Evolutionary conservation across 2,888 invertebrate species (phyloP).

Genomic region (Andrena hattorfiana): DNA sequence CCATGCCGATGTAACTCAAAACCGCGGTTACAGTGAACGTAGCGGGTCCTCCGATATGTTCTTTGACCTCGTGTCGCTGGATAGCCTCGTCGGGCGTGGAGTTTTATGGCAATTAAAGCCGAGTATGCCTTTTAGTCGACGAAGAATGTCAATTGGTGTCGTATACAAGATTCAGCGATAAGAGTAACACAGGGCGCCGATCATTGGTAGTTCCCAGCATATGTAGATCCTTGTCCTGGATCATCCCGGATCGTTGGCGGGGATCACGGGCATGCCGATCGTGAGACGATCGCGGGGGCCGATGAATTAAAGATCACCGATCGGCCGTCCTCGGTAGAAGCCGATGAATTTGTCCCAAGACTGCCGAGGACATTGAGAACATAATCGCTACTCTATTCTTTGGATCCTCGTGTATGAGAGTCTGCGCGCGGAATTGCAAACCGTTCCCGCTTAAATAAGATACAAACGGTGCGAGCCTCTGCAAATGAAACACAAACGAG

Average conservation of each 20-base stretch:
- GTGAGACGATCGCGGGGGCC: slow-evolving; percentile 75
- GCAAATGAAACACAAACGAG: slow-evolving; percentile 5
- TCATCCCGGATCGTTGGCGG: slow-evolving; percentile 72
- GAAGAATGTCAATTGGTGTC: slow-evolving; percentile 16
- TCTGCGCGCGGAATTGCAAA: slow-evolving; percentile 14
- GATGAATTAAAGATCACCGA: slow-evolving; percentile 79
- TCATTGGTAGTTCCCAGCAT: slow-evolving; percentile 67
- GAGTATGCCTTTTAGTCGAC: neutral
- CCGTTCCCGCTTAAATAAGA: neutral
- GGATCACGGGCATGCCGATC: slow-evolving; percentile 75
- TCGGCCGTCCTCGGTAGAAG: slow-evolving; percentile 63
- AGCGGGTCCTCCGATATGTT: neutral
- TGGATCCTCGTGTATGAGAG: slow-evolving; percentile 21
- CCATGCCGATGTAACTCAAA: neutral
- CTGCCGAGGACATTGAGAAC: slow-evolving; percentile 58
- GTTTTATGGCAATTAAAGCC: slow-evolving; percentile 6
- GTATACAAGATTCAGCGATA: slow-evolving; percentile 25
- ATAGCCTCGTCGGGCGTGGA: neutral
- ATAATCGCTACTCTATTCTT: slow-evolving; percentile 67
- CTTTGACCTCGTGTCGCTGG: neutral
- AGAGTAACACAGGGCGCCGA: slow-evolving; percentile 39
- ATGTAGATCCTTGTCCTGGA: slow-evolving; percentile 77
- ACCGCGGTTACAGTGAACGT: neutral
- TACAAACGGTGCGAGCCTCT: neutral
- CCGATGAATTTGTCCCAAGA: slow-evolving; percentile 72